Percentiles rank a stretch among this genome's conserved stretches.
Evolutionary conservation across 2,113 vertebrate genomes (phyloP).

Genomic region (Piaya cayana): DNA sequence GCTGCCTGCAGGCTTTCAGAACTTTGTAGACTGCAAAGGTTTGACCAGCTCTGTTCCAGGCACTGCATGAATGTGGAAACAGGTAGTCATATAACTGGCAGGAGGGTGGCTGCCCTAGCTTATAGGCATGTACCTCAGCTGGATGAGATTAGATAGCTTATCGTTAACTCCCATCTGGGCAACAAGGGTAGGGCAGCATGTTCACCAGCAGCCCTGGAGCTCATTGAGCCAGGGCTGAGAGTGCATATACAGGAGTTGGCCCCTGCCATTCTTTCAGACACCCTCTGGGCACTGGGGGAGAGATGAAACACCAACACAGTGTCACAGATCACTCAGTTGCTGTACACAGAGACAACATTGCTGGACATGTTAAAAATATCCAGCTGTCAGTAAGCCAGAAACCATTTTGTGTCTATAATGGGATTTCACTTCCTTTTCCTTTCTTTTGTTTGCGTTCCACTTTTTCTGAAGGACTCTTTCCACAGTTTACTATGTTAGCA

Average conservation of each 20-base stretch:
- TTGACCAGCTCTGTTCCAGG: not conserved
- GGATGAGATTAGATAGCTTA: not conserved
- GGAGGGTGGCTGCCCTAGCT: not conserved
- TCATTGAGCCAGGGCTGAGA: not conserved
- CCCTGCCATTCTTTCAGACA: not conserved
- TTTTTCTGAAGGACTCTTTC: not conserved
- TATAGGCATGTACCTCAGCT: not conserved
- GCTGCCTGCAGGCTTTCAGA: not conserved
- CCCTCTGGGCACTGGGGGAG: not conserved
- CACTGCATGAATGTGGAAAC: not conserved
- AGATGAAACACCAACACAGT: not conserved
- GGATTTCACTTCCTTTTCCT: slow-evolving; percentile 49
- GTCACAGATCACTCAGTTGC: not conserved
- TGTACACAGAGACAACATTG: slow-evolving; percentile 23
- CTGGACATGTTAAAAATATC: slow-evolving; percentile 53
- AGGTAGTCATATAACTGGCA: not conserved
- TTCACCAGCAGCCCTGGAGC: not conserved
- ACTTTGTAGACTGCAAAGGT: accelerated
- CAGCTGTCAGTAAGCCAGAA: slow-evolving; percentile 17
- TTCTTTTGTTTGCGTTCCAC: not conserved
- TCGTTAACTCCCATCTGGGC: not conserved
- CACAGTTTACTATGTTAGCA: accelerated
- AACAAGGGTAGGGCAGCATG: accelerated
- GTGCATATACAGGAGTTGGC: not conserved
- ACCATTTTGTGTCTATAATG: slow-evolving; percentile 35